Evolutionary conservation across 2,888 invertebrate species (phyloP).

Genomic region (Tipula helvola): DNA sequence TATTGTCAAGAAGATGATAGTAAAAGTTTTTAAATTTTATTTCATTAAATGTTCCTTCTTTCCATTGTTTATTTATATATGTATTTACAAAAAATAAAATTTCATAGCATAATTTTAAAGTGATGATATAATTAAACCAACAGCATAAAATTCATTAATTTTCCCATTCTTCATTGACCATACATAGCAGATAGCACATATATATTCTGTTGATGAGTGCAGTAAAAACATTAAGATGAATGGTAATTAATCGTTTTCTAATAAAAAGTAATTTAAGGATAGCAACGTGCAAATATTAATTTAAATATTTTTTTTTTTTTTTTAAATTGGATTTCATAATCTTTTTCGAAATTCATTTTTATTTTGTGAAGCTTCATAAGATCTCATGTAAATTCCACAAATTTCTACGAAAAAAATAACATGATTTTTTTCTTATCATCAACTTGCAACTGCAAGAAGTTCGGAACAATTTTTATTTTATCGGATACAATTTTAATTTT

Average conservation of each 20-base stretch:
- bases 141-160: background rate
- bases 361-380: background rate
- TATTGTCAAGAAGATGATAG: too few species aligned
- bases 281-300: background rate
- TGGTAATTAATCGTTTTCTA: background rate
- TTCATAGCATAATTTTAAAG: background rate
- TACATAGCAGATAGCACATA: background rate
- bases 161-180: background rate
- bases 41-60: too few species aligned
- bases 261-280: background rate
- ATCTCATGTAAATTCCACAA: background rate
- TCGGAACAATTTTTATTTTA: background rate
- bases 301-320: background rate
- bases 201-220: background rate
- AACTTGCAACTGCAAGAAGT: background rate
- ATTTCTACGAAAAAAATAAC: background rate
- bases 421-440: background rate
- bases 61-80: too few species aligned
- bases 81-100: background rate
- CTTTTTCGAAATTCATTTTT: background rate
- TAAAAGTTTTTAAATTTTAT: too few species aligned
- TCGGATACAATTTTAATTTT: background rate
- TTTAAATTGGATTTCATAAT: background rate
- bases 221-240: background rate
- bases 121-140: constrained; percentile 4